Percentiles rank a stretch among this genome's conserved stretches.
Evolutionary conservation across 2,888 invertebrate species (phyloP).

Genomic region (Synergus laeviventris): DNA sequence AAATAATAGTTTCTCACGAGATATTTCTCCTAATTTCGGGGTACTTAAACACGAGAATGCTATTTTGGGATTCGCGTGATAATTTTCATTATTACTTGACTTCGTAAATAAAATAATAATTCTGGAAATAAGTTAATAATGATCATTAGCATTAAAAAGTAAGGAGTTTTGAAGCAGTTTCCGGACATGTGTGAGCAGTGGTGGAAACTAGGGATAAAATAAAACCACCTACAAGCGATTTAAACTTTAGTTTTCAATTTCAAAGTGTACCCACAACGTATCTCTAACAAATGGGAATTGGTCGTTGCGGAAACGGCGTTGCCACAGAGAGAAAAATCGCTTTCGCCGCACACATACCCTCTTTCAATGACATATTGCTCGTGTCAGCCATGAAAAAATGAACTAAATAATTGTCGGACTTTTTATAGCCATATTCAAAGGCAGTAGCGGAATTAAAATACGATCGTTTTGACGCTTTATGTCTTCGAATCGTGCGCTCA

Average conservation of each 20-base stretch:
- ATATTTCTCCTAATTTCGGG: slow-evolving; percentile 17
- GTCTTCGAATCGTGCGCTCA: not conserved
- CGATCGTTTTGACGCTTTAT: not conserved
- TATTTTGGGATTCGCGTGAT: not conserved
- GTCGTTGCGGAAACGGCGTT: slow-evolving; percentile 51
- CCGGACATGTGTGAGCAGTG: not conserved
- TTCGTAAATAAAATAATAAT: too few relatives aligned
- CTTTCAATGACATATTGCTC: slow-evolving; percentile 45
- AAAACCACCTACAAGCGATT: not conserved
- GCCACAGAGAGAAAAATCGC: slow-evolving; percentile 52
- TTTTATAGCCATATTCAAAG: slow-evolving; percentile 39
- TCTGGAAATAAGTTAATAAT: not conserved
- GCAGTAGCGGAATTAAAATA: slow-evolving; percentile 21
- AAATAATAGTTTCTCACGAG: slow-evolving; percentile 22
- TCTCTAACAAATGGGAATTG: slow-evolving; percentile 58
- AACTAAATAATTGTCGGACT: slow-evolving; percentile 56
- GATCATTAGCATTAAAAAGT: not conserved
- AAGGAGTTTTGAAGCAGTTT: not conserved
- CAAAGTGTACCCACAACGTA: slow-evolving; percentile 22
- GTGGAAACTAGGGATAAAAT: not conserved
- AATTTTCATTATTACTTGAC: not conserved
- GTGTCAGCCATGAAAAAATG: slow-evolving; percentile 55
- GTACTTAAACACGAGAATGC: not conserved
- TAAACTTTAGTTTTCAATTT: slow-evolving; percentile 27
- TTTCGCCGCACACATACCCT: slow-evolving; percentile 48